These are phyloP conservation scores for Dascyllus trimaculatus DNA, from an alignment of 2,113 vertebrate species.

Conservation along the genomic window DNA sequence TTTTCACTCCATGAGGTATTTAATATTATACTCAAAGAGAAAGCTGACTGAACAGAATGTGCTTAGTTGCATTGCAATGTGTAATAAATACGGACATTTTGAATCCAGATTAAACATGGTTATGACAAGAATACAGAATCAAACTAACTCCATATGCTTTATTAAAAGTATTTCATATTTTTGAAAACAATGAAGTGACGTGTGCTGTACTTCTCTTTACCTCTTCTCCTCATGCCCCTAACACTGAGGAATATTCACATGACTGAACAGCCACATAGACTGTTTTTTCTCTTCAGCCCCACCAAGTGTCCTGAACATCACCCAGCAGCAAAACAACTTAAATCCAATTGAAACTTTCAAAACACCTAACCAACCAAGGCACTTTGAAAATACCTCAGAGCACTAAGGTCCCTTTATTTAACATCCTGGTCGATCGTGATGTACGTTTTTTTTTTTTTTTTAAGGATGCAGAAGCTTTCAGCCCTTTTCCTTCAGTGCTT, in stretches of 20 bases:
- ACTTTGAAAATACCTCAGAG: neutral
- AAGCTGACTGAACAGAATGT: neutral
- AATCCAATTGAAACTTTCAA: neutral
- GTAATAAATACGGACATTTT: neutral
- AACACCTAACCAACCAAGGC: neutral
- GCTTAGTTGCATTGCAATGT: neutral
- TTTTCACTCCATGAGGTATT: neutral
- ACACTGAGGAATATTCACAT: neutral
- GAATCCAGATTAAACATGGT: neutral
- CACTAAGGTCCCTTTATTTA: neutral
- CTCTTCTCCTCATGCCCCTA: neutral
- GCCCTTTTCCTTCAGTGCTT: constrained; percentile 75
- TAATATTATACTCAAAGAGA: neutral
- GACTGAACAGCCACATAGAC: neutral
- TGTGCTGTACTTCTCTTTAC: neutral
- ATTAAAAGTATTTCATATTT: neutral
- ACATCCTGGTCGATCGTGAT: no score
- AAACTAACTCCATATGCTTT: neutral
- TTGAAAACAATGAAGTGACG: neutral
- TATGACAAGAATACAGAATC: neutral
- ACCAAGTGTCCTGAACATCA: constrained; percentile 25
- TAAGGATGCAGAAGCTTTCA: constrained; percentile 44
- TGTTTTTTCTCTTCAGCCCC: constrained; percentile 17
- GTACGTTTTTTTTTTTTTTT: neutral
- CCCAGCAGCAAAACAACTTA: neutral